Conservation (phyloP, 2,113 vertebrate species). For the Poicephalus meyeri region DNA sequence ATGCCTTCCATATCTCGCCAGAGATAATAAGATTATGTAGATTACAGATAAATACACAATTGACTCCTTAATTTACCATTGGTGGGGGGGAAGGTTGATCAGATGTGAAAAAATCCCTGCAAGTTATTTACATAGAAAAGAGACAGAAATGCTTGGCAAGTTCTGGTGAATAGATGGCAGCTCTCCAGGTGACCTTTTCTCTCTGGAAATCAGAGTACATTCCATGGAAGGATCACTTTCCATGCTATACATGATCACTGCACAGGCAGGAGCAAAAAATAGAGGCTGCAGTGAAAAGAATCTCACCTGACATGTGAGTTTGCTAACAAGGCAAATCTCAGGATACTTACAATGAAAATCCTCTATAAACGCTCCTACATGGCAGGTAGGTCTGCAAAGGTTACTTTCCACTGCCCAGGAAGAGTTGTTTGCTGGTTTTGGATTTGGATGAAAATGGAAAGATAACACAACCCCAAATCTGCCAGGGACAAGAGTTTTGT, state of each 20-base stretch:
- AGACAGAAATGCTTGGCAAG: background rate
- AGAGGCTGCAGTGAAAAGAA: background rate
- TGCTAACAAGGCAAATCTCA: background rate
- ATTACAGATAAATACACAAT: background rate
- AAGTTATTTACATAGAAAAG: background rate
- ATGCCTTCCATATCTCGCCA: background rate
- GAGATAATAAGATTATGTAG: background rate
- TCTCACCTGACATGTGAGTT: background rate
- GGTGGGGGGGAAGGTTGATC: background rate
- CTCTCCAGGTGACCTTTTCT: background rate
- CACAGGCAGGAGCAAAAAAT: background rate
- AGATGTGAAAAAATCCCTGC: background rate
- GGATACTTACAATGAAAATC: background rate
- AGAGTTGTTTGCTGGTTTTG: rapidly evolving
- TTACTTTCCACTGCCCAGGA: background rate
- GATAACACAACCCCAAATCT: background rate
- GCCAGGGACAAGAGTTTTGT: background rate
- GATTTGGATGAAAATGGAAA: background rate
- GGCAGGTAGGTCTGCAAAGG: background rate
- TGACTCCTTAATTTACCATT: background rate
- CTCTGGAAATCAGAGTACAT: background rate
- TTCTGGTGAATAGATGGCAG: background rate
- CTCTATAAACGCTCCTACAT: background rate
- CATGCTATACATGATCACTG: background rate
- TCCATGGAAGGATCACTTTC: background rate